Base-by-base conservation (phyloP, 2,888 invertebrate species). In the Taenaris catops region DNA sequence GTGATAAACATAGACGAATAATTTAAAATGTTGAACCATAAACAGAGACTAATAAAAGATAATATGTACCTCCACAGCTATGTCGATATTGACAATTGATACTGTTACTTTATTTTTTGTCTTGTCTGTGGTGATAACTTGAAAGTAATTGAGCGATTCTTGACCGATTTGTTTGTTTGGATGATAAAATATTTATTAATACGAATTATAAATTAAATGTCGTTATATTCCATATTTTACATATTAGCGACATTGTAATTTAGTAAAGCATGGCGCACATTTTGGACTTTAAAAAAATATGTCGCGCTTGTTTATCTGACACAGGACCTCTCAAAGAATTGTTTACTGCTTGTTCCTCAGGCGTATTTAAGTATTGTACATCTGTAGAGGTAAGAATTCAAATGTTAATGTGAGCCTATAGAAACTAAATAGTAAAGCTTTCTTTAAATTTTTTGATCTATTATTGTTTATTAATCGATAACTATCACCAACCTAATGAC, bases 331-430 rank as follows among this genome's bases (percentile, higher is more conserved):
- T 84, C 50, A 79, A 70, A 42, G 72, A 80, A 39, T 61, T 87
- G 44, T 79, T 83, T 62, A 54, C 63, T 33, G 67, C 72, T 34
- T 79, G 79, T 46, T 66, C 78, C 4, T 56, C 78, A 16, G 80
- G 83, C 46, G 64, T 84, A 40, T 87, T 74, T 44, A 69, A 75
- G 46, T 87, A 73, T 53, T 86, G 86, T 41, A 87, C 87, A 24
- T 79, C 87, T 34, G 69, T 87, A 9, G 78, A 83, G 65, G 87
- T 84, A 57, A 64, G 42, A 20, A 7, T 5, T 8, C n/a, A 14
- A 6, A 21, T 23, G 2, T 1, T 20, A 20, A 8, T 9, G 5
- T 17, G 4, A 17, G 6, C 16, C 6, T 17, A 17, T 4, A 6
- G 16, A 6, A 2, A 17, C 1, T 17, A 17, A 6, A n/a, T n/a